Base-by-base conservation (phyloP, 2,888 invertebrate species). In the Dynastes grantii region DNA sequence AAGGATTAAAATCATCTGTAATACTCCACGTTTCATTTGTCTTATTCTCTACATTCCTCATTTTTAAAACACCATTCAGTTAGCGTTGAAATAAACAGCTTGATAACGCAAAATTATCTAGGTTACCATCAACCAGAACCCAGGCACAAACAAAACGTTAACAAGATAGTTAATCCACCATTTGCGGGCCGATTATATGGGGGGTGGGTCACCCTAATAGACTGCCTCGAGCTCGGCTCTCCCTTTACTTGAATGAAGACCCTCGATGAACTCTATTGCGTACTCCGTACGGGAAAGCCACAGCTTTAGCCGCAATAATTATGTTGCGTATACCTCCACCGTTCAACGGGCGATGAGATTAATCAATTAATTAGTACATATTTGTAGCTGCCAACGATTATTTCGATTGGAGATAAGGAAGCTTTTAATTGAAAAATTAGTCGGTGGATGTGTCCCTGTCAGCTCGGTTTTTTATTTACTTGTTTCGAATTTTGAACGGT, bases 151-250 rank as follows among this genome's bases (percentile, higher is more conserved):
- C 82, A 82, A 83, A 79, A 81, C 80, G 82, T 82, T 83, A 82
- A 83, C 82, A 83, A 81, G 81, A 70, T 79, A 81, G 81, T 82
- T 83, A 83, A 81, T 82, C 81, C 81, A 83, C 81, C 79, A 81
- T 82, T 68, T 51, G 68, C 22, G 68, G 68, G n/a, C 27, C 51
- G 68, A 51, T 29, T 80, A 81, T 76, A 78, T 61, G 61, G 79
- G 76, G 78, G 78, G 67, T 76, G 79, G 81, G 80, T 73, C 78
- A 76, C 75, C 81, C 79, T 81, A 81, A 81, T 81, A 63, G 81
- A 80, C 76, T 76, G 76, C 80, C 68, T 29, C 51, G 68, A 68
- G 32, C 51, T 16, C 6, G 8, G 29, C 13, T 65, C 4, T 65
- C 51, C 55, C 8, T 29, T 51, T 49, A 68, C n/a, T 68, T 22